These are phyloP conservation scores for Tinea pellionella DNA, from an alignment of 2,888 invertebrate genomes.

Conservation along the genomic window DNA sequence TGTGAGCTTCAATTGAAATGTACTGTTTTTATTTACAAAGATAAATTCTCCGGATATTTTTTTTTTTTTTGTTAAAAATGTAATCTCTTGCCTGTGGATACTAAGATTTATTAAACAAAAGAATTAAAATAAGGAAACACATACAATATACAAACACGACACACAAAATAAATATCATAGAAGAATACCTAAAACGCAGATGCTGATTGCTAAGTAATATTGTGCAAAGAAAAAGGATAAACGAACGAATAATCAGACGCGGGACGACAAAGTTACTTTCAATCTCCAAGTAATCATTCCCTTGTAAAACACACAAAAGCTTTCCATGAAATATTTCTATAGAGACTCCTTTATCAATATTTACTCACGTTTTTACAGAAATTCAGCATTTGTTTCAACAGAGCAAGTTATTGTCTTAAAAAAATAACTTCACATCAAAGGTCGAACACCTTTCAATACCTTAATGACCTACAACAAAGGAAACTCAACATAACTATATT, in stretches of 20 bases:
- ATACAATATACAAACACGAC: too few relatives aligned
- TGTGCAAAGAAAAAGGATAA: conserved; percentile 2
- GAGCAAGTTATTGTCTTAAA: neutral
- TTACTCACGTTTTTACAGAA: neutral
- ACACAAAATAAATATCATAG: neutral
- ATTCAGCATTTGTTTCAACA: neutral
- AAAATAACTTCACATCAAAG: neutral
- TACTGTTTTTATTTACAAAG: conserved; percentile 1
- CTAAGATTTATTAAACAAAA: too few relatives aligned
- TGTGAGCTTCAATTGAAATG: conserved; percentile 8
- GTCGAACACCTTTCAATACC: too few relatives aligned
- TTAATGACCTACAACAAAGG: too few relatives aligned
- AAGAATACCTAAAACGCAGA: neutral
- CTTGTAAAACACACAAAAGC: conserved; percentile 6
- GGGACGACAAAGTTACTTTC: conserved; percentile 8
- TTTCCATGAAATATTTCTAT: conserved; percentile 5
- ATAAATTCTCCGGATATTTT: neutral
- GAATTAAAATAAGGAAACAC: neutral
- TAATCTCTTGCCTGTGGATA: too few relatives aligned
- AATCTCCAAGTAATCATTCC: conserved; percentile 10
- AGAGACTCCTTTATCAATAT: neutral
- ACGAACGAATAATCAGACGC: conserved; percentile 3
- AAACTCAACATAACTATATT: neutral
- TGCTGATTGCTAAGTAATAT: conserved; percentile 1
- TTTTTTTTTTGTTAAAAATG: neutral